Conservation (phyloP, 2,888 invertebrate genomes). For the Auanema freiburgensis region DNA sequence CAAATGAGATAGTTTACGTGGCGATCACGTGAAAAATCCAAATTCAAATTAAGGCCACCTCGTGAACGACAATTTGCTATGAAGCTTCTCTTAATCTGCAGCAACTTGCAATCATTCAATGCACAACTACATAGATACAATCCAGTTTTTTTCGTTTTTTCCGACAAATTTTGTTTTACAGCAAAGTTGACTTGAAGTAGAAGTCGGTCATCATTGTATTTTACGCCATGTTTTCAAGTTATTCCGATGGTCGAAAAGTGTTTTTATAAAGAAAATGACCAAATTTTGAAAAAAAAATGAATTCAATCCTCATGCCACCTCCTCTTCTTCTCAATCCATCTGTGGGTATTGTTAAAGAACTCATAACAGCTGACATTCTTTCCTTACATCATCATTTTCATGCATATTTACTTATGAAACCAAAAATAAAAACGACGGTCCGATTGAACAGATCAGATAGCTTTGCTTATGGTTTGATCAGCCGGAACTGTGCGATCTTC, state of each 20-base stretch:
- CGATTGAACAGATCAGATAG: no score
- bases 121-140: not conserved
- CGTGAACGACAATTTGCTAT: not conserved
- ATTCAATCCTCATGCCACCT: not conserved
- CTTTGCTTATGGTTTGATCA: no score
- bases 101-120: not conserved
- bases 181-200: constrained; percentile 1
- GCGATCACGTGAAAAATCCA: not conserved
- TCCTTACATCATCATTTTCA: no score
- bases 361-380: no score
- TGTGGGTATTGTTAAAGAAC: no score
- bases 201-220: not conserved
- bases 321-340: not conserved
- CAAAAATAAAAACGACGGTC: no score
- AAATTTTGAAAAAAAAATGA: not conserved
- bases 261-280: constrained; percentile 4
- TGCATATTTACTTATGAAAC: no score
- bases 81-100: no score
- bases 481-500: no score
- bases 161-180: not conserved
- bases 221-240: constrained; percentile 1
- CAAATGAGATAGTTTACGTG: not conserved
- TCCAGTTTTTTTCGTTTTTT: not conserved
- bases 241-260: constrained; percentile 1
- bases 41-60: not conserved